A percentile compares a stretch with the other conserved stretches of the same genome.
phyloP scores from a whole-genome alignment of 2,113 vertebrate genomes.

The Peucedramus taeniatus region DNA sequence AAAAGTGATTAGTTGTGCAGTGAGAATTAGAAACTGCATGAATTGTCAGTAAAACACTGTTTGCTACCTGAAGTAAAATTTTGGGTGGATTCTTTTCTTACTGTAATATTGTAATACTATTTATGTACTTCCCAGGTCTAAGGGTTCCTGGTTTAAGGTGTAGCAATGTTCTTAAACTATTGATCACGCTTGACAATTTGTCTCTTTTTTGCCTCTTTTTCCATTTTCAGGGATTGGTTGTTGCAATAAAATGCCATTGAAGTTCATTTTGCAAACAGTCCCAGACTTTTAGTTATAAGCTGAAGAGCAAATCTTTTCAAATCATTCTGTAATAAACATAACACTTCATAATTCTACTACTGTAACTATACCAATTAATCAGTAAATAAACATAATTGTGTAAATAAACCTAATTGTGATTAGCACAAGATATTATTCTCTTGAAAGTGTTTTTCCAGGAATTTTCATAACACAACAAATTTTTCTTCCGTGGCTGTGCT shows the following conservation, averaged over 20 bases:
- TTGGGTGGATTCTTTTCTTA: not conserved
- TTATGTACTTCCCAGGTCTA: not conserved
- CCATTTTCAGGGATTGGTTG: slow-evolving; percentile 18
- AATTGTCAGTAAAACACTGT: not conserved
- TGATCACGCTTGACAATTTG: not conserved
- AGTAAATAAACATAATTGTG: not conserved
- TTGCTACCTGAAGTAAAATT: not conserved
- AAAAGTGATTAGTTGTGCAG: not conserved
- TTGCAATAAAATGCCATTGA: not conserved
- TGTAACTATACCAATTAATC: not conserved
- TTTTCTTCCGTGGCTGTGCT: slow-evolving; percentile 4
- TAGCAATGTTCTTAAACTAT: not conserved
- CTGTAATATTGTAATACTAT: not conserved
- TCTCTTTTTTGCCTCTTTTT: not conserved
- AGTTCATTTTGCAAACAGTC: not conserved
- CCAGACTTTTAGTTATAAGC: not conserved
- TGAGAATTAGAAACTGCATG: not conserved
- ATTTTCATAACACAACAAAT: slow-evolving; percentile 8
- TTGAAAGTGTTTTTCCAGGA: not conserved
- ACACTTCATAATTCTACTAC: not conserved
- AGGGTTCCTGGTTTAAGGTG: not conserved
- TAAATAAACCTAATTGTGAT: not conserved
- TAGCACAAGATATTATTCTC: not conserved
- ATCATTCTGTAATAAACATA: not conserved
- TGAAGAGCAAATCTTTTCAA: not conserved